These are phyloP conservation scores for Camelus bactrianus DNA, from an alignment of 2,113 vertebrate species.

Conservation along the genomic window DNA sequence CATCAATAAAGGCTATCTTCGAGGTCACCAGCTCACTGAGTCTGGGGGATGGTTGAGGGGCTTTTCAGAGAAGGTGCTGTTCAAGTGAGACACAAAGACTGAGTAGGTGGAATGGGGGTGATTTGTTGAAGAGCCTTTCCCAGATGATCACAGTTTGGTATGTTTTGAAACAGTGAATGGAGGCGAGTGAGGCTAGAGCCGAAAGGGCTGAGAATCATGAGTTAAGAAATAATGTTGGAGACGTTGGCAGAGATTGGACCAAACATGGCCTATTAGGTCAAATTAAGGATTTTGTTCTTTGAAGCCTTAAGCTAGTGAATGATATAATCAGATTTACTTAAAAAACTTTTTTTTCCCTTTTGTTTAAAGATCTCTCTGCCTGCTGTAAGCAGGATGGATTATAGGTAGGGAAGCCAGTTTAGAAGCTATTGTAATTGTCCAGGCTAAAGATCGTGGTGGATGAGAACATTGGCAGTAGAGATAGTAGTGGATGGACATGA, in stretches of 20 bases:
- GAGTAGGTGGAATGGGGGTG: not conserved
- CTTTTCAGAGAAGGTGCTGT: not conserved
- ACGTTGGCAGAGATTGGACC: not conserved
- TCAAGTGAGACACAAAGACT: not conserved
- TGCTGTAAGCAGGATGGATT: not conserved
- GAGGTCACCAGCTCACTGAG: not conserved
- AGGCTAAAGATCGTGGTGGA: not conserved
- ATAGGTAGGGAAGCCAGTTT: not conserved
- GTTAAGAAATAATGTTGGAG: not conserved
- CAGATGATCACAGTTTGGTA: not conserved
- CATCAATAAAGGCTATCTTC: not conserved
- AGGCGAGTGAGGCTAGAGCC: not conserved
- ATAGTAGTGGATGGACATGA: not conserved
- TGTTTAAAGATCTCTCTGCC: not conserved
- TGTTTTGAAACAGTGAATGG: not conserved
- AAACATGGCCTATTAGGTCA: not conserved
- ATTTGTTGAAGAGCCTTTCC: not conserved
- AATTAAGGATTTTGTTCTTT: constrained; percentile 22
- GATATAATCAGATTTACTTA: not conserved
- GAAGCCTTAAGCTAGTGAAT: not conserved
- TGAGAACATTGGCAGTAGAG: not conserved
- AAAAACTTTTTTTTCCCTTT: not conserved
- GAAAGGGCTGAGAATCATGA: not conserved
- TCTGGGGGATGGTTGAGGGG: not conserved
- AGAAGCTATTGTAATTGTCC: not conserved